A percentile compares a stretch with the other conserved stretches of the same genome.
phyloP scores from a whole-genome alignment of 2,888 invertebrate genomes.

The Noctua janthina region DNA sequence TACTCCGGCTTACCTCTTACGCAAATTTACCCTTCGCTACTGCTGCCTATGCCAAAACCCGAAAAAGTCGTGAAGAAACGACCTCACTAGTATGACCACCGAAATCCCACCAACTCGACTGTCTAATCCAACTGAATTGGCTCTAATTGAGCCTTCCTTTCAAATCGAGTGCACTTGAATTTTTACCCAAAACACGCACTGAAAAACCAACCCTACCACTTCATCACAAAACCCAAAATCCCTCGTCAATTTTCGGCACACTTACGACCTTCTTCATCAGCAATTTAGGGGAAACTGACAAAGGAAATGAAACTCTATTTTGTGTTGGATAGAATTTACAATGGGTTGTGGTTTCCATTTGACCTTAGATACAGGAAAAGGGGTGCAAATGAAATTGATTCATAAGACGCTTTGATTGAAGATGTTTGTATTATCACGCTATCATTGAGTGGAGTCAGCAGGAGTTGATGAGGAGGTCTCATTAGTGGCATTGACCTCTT shows the following conservation, averaged over 20 bases:
- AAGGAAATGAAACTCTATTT: conserved; percentile 6
- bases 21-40: too few species aligned
- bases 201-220: conserved; percentile 24
- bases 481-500: conserved; percentile 36
- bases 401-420: conserved; percentile 53
- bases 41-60: neutral
- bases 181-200: conserved; percentile 46
- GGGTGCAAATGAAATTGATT: conserved; percentile 64
- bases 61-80: conserved; percentile 32
- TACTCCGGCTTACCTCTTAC: too few species aligned
- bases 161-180: conserved; percentile 68
- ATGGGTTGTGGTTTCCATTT: neutral
- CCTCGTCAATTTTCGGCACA: neutral
- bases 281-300: conserved; percentile 24
- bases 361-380: conserved; percentile 60
- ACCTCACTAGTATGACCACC: conserved; percentile 63
- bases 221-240: neutral
- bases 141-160: conserved; percentile 84
- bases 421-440: conserved; percentile 47
- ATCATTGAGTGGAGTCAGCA: conserved; percentile 37
- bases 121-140: conserved; percentile 82
- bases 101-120: conserved; percentile 78
- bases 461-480: conserved; percentile 15
- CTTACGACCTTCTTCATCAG: conserved; percentile 1
- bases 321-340: rapidly evolving